Percentiles rank a stretch among this genome's conserved stretches.
phyloP scores from a whole-genome alignment of 1,140 invertebrate genomes.

The Scaptomyza hsui region DNA sequence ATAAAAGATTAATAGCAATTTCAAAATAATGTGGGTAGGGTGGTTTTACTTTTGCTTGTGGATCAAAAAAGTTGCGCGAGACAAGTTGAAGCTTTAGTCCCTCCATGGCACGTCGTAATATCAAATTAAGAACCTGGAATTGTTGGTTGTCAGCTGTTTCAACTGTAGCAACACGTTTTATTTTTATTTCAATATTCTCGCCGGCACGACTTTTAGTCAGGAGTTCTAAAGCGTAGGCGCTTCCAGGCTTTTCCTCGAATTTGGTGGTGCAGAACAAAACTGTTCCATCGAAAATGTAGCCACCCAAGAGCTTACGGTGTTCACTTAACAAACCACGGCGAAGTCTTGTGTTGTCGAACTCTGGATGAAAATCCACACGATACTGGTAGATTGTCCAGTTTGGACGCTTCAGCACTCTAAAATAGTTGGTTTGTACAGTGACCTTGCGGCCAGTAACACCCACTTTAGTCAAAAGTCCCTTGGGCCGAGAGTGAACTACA shows the following conservation, averaged over 20 bases:
- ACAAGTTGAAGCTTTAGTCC: slow-evolving; percentile 88
- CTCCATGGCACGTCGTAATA: slow-evolving; percentile 89
- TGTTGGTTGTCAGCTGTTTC: slow-evolving; percentile 63
- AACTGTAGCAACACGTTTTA: slow-evolving; percentile 63
- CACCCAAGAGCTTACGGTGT: slow-evolving; percentile 59
- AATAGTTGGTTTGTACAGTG: slow-evolving; percentile 89
- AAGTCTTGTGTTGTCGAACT: slow-evolving; percentile 75
- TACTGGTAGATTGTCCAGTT: slow-evolving; percentile 93
- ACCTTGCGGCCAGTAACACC: slow-evolving; percentile 52
- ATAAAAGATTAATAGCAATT: neutral
- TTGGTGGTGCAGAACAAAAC: slow-evolving; percentile 75
- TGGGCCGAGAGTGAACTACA: slow-evolving; percentile 61
- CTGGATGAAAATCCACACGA: slow-evolving; percentile 90
- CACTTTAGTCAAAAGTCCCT: slow-evolving; percentile 43
- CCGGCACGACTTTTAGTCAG: slow-evolving; percentile 69
- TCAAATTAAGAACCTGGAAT: slow-evolving; percentile 85
- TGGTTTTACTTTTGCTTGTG: slow-evolving; percentile 85
- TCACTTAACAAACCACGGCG: slow-evolving; percentile 57
- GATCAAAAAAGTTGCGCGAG: slow-evolving; percentile 92
- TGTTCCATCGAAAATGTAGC: slow-evolving; percentile 86
- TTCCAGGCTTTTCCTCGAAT: slow-evolving; percentile 32
- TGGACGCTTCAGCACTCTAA: slow-evolving; percentile 87
- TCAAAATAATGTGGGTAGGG: neutral
- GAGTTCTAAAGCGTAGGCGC: slow-evolving; percentile 45
- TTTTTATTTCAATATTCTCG: slow-evolving; percentile 68